Conservation (phyloP, 2,888 invertebrate genomes). For the Stenoptilia bipunctidactyla region DNA sequence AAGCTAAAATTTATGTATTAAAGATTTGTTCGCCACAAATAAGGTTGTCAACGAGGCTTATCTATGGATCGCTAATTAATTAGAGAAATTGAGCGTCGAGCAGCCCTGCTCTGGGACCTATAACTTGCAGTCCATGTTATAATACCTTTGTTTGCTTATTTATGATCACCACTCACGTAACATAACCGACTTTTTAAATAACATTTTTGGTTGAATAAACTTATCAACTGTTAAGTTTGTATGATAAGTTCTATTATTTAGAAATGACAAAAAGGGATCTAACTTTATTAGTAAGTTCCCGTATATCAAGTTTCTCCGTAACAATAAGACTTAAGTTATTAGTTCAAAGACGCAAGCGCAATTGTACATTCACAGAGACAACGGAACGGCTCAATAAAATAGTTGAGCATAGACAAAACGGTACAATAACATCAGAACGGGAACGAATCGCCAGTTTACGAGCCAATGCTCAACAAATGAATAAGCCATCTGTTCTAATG, state of each 20-base stretch:
- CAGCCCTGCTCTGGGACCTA: conserved; percentile 58
- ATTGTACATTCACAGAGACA: conserved; percentile 45
- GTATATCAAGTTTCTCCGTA: no score
- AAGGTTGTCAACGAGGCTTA: conserved; percentile 68
- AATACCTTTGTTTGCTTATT: conserved; percentile 61
- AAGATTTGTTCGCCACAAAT: conserved; percentile 71
- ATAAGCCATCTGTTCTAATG: conserved; percentile 71
- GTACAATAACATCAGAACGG: conserved; percentile 70
- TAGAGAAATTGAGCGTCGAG: conserved; percentile 69
- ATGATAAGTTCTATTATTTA: no score
- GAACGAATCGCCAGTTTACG: conserved; percentile 70
- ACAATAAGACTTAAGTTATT: no score
- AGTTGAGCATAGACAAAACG: conserved; percentile 67
- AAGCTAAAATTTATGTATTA: conserved; percentile 65
- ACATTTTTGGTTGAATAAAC: no score
- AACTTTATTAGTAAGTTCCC: no score
- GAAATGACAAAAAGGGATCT: no score
- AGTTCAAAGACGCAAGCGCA: conserved; percentile 30
- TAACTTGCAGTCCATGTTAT: conserved; percentile 68
- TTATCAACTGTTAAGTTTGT: no score
- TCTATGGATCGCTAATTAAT: conserved; percentile 71
- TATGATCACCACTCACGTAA: conserved; percentile 68
- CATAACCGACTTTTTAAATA: no score
- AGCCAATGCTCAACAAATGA: conserved; percentile 70
- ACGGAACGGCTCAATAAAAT: conserved; percentile 65